Percentiles rank a stretch among this genome's conserved stretches.
Evolutionary conservation across 2,797 vertebrate species (phyloP).

Genomic region (Takifugu ocellatus): DNA sequence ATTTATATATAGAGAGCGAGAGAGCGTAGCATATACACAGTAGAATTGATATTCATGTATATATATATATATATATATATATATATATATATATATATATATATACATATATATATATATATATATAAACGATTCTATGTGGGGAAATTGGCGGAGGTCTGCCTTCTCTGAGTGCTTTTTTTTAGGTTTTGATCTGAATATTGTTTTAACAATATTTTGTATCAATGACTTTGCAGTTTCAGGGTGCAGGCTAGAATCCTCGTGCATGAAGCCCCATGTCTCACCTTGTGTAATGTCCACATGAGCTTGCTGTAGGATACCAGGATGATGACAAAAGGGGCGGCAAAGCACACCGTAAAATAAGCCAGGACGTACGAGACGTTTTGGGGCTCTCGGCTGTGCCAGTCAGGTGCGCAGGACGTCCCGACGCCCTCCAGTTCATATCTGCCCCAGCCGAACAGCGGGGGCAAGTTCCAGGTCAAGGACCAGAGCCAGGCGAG

Average conservation of each 20-base stretch:
- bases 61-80: no score
- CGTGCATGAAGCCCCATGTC: background rate
- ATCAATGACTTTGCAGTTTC: background rate
- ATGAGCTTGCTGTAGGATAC: constrained; percentile 67
- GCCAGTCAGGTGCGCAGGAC: constrained; percentile 78
- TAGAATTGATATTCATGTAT: no score
- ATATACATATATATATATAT: no score
- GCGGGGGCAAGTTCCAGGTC: constrained; percentile 72
- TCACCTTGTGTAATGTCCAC: constrained; percentile 74
- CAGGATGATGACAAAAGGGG: constrained; percentile 71
- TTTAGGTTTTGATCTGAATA: no score
- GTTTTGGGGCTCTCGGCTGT: constrained; percentile 65
- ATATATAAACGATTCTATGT: no score
- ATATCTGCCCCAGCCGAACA: constrained; percentile 78
- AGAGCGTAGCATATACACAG: no score
- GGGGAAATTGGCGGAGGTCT: no score
- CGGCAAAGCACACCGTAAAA: constrained; percentile 75
- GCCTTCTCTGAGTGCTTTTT: no score
- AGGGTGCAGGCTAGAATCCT: background rate
- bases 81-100: no score
- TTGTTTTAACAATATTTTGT: no score
- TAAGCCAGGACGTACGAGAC: constrained; percentile 75
- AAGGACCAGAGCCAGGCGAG: constrained; percentile 77
- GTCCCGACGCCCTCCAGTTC: constrained; percentile 77
- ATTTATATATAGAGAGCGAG: no score